Conservation (phyloP, 2,888 invertebrate genomes). For the Eristalis arbustorum region DNA sequence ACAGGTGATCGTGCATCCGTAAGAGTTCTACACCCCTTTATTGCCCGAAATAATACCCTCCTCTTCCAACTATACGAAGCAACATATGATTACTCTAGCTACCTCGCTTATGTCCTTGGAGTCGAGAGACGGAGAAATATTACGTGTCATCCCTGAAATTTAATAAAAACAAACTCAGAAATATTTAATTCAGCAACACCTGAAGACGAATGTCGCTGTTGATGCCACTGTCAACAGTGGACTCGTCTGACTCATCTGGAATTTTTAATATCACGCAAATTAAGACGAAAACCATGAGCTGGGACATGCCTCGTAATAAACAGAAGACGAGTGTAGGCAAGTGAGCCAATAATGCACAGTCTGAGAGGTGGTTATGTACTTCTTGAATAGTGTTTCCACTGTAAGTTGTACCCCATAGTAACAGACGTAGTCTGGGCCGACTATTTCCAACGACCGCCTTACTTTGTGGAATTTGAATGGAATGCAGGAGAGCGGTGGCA, state of each 20-base stretch:
- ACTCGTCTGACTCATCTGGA: background rate
- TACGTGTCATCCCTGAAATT: background rate
- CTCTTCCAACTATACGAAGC: background rate
- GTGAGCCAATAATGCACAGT: background rate
- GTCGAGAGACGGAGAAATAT: background rate
- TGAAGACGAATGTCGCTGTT: background rate
- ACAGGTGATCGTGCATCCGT: no score
- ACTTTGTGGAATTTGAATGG: background rate
- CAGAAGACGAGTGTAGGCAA: background rate
- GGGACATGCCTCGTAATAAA: background rate
- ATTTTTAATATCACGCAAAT: background rate
- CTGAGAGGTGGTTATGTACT: background rate
- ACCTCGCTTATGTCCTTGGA: background rate
- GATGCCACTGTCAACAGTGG: background rate
- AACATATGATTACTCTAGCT: no score
- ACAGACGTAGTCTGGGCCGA: background rate
- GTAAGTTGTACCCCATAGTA: background rate
- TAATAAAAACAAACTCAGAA: background rate
- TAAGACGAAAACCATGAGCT: background rate
- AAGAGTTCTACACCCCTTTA: background rate
- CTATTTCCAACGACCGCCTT: background rate
- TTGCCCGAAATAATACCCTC: background rate
- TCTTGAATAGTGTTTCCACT: background rate
- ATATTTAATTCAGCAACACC: background rate
- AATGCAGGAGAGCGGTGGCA: background rate